These are phyloP conservation scores for Homarus americanus DNA, from an alignment of 1,140 invertebrate genomes.

Conservation along the genomic window DNA sequence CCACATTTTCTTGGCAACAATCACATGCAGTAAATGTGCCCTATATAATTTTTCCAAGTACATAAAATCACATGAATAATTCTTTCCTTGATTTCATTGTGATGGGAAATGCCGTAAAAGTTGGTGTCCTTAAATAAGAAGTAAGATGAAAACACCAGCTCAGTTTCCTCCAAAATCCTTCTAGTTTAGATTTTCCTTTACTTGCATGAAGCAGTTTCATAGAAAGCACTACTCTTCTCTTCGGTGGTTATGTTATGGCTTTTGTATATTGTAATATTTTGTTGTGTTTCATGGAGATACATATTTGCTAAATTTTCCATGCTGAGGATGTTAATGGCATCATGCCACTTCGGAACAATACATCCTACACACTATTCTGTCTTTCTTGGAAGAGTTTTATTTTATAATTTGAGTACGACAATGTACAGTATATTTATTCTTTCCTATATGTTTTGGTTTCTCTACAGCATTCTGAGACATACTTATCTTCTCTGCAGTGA, in stretches of 20 bases:
- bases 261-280: constrained; percentile 2
- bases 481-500: background rate
- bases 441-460: background rate
- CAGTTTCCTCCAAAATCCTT: background rate
- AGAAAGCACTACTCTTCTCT: constrained; percentile 17
- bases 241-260: constrained; percentile 28
- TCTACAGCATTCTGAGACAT: background rate
- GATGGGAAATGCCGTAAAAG: background rate
- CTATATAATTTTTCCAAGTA: background rate
- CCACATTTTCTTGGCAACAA: background rate
- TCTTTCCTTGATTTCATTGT: background rate
- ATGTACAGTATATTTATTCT: background rate
- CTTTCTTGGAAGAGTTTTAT: background rate
- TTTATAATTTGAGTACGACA: background rate
- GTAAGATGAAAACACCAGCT: background rate
- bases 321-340: background rate
- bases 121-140: background rate
- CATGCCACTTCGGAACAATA: background rate
- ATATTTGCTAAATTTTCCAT: background rate
- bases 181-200: constrained; percentile 7
- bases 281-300: background rate
- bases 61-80: background rate
- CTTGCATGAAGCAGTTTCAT: background rate
- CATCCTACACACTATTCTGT: background rate
- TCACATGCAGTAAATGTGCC: background rate